Percentiles rank a stretch among this genome's conserved stretches.
phyloP scores from a whole-genome alignment of 92 coral and sea anemone species.

The Heliopora coerulea region DNA sequence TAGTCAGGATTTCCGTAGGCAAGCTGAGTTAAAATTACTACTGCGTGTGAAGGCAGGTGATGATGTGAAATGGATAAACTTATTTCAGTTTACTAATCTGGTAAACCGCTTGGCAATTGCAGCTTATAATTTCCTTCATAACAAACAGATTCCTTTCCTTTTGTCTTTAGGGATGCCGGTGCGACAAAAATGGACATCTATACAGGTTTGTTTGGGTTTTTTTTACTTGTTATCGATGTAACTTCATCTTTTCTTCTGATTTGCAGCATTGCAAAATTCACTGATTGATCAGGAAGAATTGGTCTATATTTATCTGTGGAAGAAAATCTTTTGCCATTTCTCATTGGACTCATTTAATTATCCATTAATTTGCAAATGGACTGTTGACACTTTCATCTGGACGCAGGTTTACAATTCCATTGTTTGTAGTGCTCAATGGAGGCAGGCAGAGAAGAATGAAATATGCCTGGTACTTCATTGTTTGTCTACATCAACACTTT shows the following conservation, averaged over 20 bases:
- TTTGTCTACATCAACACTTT: no score
- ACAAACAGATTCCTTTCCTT: conserved; percentile 2
- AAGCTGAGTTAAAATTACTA: background rate
- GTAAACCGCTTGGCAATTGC: background rate
- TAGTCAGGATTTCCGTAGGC: no score
- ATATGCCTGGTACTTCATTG: no score
- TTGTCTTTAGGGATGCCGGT: conserved; percentile 77
- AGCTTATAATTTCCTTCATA: background rate
- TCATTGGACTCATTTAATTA: no score
- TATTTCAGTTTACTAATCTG: background rate
- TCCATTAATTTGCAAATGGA: no score
- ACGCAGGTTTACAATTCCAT: background rate
- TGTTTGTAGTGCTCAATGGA: no score
- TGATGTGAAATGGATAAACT: background rate
- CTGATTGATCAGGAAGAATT: no score
- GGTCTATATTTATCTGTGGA: no score
- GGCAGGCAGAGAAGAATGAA: no score
- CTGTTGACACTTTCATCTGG: background rate
- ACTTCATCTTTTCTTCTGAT: background rate
- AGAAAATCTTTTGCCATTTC: no score
- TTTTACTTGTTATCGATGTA: conserved; percentile 10
- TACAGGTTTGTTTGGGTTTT: conserved; percentile 78
- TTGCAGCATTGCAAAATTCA: no score
- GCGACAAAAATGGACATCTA: conserved; percentile 84
- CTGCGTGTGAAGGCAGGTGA: background rate